Conservation (phyloP, 2,797 vertebrate species). For the Paratrypauchen microcephalus region DNA sequence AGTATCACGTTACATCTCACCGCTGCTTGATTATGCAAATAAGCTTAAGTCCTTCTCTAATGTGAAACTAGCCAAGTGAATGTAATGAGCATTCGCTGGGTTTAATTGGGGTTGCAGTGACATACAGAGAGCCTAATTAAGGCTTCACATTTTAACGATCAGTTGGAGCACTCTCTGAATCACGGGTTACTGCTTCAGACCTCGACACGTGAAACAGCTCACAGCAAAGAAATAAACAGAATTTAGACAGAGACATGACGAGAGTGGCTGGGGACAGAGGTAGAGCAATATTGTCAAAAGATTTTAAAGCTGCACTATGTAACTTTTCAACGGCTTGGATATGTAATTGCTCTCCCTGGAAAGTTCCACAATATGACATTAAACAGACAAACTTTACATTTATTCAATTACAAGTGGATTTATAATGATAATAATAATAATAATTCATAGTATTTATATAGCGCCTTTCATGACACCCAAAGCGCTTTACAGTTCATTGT, state of each 20-base stretch:
- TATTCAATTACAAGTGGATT: too few species aligned
- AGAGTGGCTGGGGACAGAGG: constrained; percentile 34
- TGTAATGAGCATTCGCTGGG: constrained; percentile 37
- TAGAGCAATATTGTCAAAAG: neutral
- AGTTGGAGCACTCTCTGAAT: constrained; percentile 60
- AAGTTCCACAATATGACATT: too few species aligned
- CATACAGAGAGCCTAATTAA: constrained; percentile 64
- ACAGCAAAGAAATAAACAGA: constrained; percentile 41
- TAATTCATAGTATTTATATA: too few species aligned
- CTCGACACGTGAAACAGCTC: constrained; percentile 41
- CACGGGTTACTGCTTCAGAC: constrained; percentile 54
- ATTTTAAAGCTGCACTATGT: too few species aligned
- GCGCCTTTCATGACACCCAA: too few species aligned
- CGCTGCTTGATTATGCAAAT: constrained; percentile 1
- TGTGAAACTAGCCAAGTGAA: constrained; percentile 26
- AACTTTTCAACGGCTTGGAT: too few species aligned
- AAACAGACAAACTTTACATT: too few species aligned
- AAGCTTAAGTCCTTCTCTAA: constrained; percentile 10
- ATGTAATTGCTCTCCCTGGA: too few species aligned
- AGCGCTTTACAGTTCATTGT: too few species aligned
- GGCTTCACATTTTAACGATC: constrained; percentile 63
- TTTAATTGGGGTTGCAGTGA: constrained; percentile 57
- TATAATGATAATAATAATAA: too few species aligned
- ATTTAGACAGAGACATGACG: constrained; percentile 42
- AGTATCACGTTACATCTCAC: neutral